Conservation (phyloP, 1,140 invertebrate genomes). For the Patella vulgata region DNA sequence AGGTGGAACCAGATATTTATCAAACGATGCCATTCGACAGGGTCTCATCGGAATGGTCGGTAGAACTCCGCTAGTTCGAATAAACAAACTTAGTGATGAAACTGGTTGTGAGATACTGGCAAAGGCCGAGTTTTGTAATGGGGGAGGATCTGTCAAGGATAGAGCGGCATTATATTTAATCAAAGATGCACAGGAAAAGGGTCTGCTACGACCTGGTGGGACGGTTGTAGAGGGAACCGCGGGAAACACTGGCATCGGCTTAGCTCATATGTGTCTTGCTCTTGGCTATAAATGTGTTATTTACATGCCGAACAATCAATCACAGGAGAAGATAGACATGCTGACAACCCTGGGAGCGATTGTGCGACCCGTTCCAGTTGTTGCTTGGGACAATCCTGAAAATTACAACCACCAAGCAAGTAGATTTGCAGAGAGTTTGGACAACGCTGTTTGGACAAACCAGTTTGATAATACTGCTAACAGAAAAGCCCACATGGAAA, state of each 20-base stretch:
- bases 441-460: conserved; percentile 67
- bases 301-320: conserved; percentile 68
- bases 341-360: conserved; percentile 61
- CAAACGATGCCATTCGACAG: conserved; percentile 44
- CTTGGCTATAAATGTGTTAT: conserved; percentile 67
- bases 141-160: conserved; percentile 67
- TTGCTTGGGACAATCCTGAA: conserved; percentile 58
- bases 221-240: conserved; percentile 68
- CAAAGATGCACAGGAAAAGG: conserved; percentile 60
- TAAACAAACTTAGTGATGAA: conserved; percentile 65
- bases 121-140: conserved; percentile 67
- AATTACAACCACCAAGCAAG: conserved; percentile 67
- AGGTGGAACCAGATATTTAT: too few species aligned
- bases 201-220: conserved; percentile 57
- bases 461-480: conserved; percentile 70
- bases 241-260: conserved; percentile 68
- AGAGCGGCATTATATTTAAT: conserved; percentile 65
- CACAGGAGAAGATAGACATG: conserved; percentile 65
- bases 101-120: conserved; percentile 67
- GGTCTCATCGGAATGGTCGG: conserved; percentile 61
- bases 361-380: conserved; percentile 59
- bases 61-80: conserved; percentile 63
- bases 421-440: conserved; percentile 61
- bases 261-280: conserved; percentile 66
- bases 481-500: conserved; percentile 65